A percentile compares a stretch with the other conserved stretches of the same genome.
Evolutionary conservation across 2,113 vertebrate species (phyloP).

Genomic region (Penelope pileata): DNA sequence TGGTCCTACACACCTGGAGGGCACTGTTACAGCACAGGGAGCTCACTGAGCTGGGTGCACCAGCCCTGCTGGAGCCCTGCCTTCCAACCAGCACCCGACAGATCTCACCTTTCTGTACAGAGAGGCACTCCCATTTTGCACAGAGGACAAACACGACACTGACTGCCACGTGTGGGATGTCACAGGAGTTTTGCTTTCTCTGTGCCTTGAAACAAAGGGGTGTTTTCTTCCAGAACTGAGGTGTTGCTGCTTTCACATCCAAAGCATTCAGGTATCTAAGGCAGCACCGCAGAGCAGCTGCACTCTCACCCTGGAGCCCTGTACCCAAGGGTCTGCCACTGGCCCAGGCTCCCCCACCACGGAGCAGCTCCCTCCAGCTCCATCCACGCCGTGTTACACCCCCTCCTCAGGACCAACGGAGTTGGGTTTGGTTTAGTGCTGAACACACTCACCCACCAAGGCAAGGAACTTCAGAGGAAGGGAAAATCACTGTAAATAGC

Average conservation of each 20-base stretch:
- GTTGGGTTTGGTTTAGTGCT: accelerated
- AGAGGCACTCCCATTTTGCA: accelerated
- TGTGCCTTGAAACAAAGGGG: background rate
- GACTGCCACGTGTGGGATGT: too few species aligned
- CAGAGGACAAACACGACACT: background rate
- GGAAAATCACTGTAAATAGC: background rate
- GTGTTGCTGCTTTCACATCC: background rate
- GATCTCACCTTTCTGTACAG: background rate
- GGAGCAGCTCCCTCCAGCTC: accelerated
- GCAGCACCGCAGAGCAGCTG: background rate
- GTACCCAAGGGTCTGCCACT: background rate
- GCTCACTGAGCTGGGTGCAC: too few species aligned
- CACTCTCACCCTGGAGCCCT: background rate
- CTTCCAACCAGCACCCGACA: background rate
- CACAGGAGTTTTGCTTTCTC: background rate
- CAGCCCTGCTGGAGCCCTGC: background rate
- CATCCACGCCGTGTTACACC: background rate
- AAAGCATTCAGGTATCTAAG: too few species aligned
- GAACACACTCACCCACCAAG: background rate
- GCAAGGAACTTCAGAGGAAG: background rate
- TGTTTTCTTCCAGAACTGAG: background rate
- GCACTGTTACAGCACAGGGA: too few species aligned
- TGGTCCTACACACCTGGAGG: too few species aligned
- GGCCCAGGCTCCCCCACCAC: background rate
- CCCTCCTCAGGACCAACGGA: background rate